A percentile compares a stretch with the other conserved stretches of the same genome.
phyloP scores from a whole-genome alignment of 2,113 vertebrate species.

The Corythoichthys intestinalis region DNA sequence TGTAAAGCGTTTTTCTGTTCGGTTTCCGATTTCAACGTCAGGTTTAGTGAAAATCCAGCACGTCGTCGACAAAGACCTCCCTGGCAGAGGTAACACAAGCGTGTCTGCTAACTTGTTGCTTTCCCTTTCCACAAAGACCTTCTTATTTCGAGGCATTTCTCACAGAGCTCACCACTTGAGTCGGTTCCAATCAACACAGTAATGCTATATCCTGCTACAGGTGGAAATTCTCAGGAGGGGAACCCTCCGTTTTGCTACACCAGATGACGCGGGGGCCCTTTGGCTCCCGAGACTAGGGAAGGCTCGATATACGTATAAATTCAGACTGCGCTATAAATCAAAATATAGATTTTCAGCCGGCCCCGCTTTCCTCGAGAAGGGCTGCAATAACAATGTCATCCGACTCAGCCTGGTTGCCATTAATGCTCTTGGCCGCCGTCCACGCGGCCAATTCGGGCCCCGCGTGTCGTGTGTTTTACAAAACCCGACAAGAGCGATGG shows the following conservation, averaged over 20 bases:
- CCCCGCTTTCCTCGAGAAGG: constrained; percentile 59
- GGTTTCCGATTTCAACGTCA: background rate
- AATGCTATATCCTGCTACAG: constrained; percentile 64
- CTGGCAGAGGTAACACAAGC: background rate
- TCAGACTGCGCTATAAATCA: constrained; percentile 72
- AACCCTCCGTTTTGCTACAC: constrained; percentile 48
- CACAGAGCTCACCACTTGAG: constrained; percentile 53
- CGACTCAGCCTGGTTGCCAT: constrained; percentile 65
- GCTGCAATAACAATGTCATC: constrained; percentile 73
- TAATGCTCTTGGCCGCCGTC: constrained; percentile 59
- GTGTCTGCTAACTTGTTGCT: constrained; percentile 22
- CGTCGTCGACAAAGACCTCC: background rate
- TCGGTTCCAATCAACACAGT: constrained; percentile 58
- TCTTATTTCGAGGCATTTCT: constrained; percentile 54
- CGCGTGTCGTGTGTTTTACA: constrained; percentile 57
- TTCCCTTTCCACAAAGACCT: constrained; percentile 44
- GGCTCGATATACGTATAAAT: constrained; percentile 60
- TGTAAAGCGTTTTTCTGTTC: background rate
- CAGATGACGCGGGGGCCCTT: constrained; percentile 65
- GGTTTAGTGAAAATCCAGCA: background rate
- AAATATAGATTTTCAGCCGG: constrained; percentile 66
- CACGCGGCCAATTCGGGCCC: constrained; percentile 61
- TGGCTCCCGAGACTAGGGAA: constrained; percentile 56
- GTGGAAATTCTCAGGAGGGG: constrained; percentile 59
- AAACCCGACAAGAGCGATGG: constrained; percentile 48